Base-by-base conservation (phyloP, 1,140 invertebrate species). In the Mesaphorura yosii region DNA sequence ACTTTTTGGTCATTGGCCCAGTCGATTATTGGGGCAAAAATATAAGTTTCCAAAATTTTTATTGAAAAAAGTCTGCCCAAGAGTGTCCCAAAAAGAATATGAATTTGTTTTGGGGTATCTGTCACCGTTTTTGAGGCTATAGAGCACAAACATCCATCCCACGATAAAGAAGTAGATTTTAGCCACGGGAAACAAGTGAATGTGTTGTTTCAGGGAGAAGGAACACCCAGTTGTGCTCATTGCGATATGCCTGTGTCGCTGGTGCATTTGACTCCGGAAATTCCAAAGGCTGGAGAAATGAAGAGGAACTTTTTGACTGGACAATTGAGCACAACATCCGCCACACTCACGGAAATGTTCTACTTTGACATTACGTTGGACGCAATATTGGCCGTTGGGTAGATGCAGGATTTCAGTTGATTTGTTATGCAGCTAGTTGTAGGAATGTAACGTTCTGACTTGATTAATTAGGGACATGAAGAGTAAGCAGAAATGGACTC, bases 311-410 rank as follows among this genome's bases (percentile, higher is more conserved):
- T 44, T 31, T 37, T 59, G 6, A 37, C 58, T 79, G 76, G 1
- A 78, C 78, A 0, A 83, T 77, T 64, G 78, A 79, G 56, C 5
- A 48, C 31, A 26, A 3, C 78, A 53, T 76, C 76, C 77, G 85
- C 45, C 76, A 80, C 2, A 80, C 86, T 5, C 80, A 83, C 0
- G 42, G 57, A 62, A 26, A 31, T 57, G n/a, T 90, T 92, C 67
- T 88, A 89, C 66, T 91, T 88, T 68, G 88, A 93, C 67, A 65
- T 91, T 20, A 76, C 81, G 6, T 66, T 83, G 23, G 69, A 81
- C 41, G 79, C 82, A 10, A 78, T 89, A 48, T 66, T 79, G n/a
- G 76, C 84, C 1, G 78, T 84, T 62, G 85, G 79, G 79, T 81
- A 72, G 71, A 72, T 72, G 42, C n/a, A 14, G 14, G 10, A 41